phyloP scores from a whole-genome alignment of 2,888 invertebrate species.

The Vandiemenella viatica region DNA sequence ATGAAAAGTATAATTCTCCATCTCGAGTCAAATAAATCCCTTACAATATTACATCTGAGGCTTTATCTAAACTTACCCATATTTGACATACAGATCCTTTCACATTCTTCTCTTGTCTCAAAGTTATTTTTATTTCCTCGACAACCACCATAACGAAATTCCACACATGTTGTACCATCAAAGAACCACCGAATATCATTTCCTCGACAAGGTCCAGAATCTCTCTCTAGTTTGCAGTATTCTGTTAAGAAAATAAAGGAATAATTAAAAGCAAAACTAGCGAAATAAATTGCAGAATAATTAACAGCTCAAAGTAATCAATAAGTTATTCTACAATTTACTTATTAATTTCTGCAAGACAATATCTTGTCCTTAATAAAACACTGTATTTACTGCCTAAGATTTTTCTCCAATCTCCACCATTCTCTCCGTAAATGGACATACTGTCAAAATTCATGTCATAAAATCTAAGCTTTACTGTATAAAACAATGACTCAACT shows the following conservation, averaged over 20 bases:
- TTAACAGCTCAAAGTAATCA: no score
- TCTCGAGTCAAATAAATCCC: no score
- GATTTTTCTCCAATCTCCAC: no score
- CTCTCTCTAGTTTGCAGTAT: constrained; percentile 45
- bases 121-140: constrained; percentile 82
- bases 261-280: background rate
- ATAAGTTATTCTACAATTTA: background rate
- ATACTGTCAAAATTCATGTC: no score
- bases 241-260: constrained; percentile 26
- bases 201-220: constrained; percentile 61
- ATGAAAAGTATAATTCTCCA: no score
- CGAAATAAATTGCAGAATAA: background rate
- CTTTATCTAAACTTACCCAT: constrained; percentile 36
- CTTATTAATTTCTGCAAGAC: no score
- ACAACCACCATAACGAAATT: constrained; percentile 81
- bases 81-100: constrained; percentile 41
- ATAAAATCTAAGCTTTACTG: no score
- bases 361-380: no score
- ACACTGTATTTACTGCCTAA: no score
- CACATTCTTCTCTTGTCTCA: constrained; percentile 52
- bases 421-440: no score
- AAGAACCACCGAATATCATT: constrained; percentile 74
- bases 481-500: no score
- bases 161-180: constrained; percentile 57
- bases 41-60: no score